These are phyloP conservation scores for Pammene fasciana DNA, from an alignment of 2,888 invertebrate genomes.

Conservation along the genomic window DNA sequence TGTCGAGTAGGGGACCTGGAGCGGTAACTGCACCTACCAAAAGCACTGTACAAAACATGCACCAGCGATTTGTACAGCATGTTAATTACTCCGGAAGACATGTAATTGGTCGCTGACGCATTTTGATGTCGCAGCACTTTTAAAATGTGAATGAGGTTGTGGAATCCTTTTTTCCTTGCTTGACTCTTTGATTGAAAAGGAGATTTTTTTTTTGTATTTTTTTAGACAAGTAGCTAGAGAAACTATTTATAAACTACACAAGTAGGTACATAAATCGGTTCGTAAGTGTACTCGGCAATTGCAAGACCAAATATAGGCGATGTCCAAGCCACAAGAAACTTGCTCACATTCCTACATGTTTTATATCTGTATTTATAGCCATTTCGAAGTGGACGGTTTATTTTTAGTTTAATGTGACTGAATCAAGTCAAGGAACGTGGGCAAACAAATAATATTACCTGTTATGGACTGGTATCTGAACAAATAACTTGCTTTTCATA, in stretches of 20 bases:
- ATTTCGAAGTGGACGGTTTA: slow-evolving; percentile 27
- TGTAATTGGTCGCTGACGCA: slow-evolving; percentile 16
- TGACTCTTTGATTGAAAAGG: not conserved
- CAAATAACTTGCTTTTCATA: not conserved
- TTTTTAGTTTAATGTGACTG: slow-evolving; percentile 28
- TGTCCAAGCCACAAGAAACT: slow-evolving; percentile 26
- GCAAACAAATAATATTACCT: slow-evolving; percentile 27
- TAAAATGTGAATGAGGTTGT: slow-evolving; percentile 10
- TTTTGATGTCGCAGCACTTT: slow-evolving; percentile 25
- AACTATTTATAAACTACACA: no score
- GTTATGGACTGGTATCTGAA: slow-evolving; percentile 21
- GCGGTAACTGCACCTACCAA: no score
- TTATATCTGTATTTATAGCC: slow-evolving; percentile 18
- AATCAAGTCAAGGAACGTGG: slow-evolving; percentile 33
- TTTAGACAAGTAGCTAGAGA: no score
- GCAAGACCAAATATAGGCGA: slow-evolving; percentile 2
- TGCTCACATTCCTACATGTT: slow-evolving; percentile 30
- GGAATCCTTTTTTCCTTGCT: not conserved
- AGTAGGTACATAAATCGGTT: not conserved
- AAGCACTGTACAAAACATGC: not conserved
- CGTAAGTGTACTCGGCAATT: slow-evolving; percentile 2
- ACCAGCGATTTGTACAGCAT: slow-evolving; percentile 14
- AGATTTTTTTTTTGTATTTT: no score
- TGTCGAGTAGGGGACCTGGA: no score
- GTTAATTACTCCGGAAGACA: slow-evolving; percentile 16